phyloP scores from a whole-genome alignment of 23 tunicate species.

The Oikopleura vanhoeffeni region DNA sequence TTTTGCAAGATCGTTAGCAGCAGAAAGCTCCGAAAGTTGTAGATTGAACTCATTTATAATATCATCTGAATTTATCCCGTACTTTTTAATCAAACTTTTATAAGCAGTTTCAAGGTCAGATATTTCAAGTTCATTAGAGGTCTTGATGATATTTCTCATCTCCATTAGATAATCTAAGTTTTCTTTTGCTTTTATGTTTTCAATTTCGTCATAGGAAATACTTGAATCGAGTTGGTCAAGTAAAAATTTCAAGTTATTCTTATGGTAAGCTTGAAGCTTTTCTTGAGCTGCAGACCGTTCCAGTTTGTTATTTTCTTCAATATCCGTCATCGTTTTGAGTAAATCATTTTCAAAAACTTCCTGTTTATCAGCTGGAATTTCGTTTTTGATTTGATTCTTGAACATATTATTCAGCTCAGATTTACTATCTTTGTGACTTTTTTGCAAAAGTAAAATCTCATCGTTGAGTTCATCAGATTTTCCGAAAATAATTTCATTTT shows the following conservation, averaged over 20 bases:
- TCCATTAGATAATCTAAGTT: not conserved
- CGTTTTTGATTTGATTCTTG: not conserved
- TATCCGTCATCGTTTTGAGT: not conserved
- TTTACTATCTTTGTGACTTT: not conserved
- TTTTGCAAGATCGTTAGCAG: not conserved
- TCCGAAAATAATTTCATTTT: too few relatives aligned
- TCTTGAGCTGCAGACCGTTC: not conserved
- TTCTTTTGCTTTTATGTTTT: not conserved
- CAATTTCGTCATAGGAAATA: not conserved
- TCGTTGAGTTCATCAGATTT: not conserved
- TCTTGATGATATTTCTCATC: not conserved
- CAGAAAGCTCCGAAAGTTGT: not conserved
- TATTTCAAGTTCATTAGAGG: not conserved
- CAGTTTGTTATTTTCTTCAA: not conserved
- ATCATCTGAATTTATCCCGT: not conserved
- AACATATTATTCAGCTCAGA: not conserved
- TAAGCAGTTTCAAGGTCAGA: not conserved
- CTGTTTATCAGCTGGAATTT: not conserved
- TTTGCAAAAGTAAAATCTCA: not conserved
- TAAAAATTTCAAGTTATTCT: not conserved
- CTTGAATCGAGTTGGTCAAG: too few relatives aligned
- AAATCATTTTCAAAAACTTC: not conserved
- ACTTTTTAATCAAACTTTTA: not conserved
- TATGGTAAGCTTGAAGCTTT: not conserved
- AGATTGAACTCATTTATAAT: not conserved